Evolutionary conservation across 1,140 invertebrate genomes (phyloP).

Genomic region (Camponotus pennsylvanicus): DNA sequence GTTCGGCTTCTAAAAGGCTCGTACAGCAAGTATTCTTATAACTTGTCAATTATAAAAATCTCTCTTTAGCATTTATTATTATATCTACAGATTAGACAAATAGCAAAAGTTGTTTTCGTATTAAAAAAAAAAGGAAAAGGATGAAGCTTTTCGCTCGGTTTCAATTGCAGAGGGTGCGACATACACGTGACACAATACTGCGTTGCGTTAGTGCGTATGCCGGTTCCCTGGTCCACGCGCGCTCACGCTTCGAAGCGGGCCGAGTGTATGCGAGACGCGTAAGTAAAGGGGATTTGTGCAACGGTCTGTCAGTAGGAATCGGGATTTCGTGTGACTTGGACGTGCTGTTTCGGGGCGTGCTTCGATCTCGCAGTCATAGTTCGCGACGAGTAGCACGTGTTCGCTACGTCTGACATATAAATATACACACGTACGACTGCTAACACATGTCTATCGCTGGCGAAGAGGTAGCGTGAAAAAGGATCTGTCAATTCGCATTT

Average conservation of each 20-base stretch:
- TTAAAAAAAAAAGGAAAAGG: too few relatives aligned
- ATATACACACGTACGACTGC: not conserved
- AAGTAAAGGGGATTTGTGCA: constrained; percentile 57
- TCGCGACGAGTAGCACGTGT: constrained; percentile 60
- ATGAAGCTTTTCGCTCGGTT: not conserved
- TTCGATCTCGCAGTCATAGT: too few relatives aligned
- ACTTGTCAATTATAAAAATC: too few relatives aligned
- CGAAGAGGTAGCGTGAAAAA: not conserved
- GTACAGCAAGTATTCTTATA: too few relatives aligned
- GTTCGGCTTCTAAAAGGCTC: too few relatives aligned
- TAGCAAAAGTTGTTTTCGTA: not conserved
- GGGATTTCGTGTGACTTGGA: constrained; percentile 66
- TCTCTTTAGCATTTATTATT: too few relatives aligned
- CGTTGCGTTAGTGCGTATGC: not conserved
- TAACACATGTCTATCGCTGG: not conserved
- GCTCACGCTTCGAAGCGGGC: not conserved
- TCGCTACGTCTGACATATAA: constrained; percentile 1
- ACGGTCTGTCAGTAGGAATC: constrained; percentile 75
- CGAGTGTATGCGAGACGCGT: not conserved
- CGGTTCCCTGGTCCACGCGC: not conserved
- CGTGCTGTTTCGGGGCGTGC: constrained; percentile 1
- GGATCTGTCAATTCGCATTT: not conserved
- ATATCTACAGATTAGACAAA: not conserved
- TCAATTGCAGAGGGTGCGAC: not conserved
- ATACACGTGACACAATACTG: constrained; percentile 1